A percentile compares a stretch with the other conserved stretches of the same genome.
phyloP scores from a whole-genome alignment of 2,888 invertebrate species.

The Euplexia lucipara region DNA sequence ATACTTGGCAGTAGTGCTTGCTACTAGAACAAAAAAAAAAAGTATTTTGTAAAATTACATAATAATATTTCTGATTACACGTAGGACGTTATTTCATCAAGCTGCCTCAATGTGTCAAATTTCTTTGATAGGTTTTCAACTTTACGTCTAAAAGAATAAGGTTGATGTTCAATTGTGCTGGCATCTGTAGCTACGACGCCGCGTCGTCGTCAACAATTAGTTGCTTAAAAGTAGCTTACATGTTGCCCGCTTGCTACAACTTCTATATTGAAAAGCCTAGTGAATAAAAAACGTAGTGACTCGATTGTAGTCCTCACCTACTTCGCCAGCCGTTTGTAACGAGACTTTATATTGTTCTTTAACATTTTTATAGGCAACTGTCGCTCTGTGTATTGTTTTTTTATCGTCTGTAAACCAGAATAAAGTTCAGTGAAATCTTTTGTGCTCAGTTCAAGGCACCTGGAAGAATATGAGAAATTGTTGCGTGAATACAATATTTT shows the following conservation, averaged over 20 bases:
- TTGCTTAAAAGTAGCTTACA: background rate
- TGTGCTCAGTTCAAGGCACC: background rate
- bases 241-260: constrained; percentile 6
- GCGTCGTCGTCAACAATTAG: background rate
- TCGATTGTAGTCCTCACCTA: constrained; percentile 37
- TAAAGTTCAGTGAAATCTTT: constrained; percentile 11
- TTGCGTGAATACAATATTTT: background rate
- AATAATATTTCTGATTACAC: no score
- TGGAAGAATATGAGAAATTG: background rate
- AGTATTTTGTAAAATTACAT: no score
- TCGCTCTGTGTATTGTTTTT: constrained; percentile 19
- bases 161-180: background rate
- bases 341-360: constrained; percentile 41
- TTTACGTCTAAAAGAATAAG: no score
- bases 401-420: constrained; percentile 20
- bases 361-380: constrained; percentile 43
- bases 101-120: no score
- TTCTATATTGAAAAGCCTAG: constrained; percentile 39
- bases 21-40: no score
- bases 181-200: background rate
- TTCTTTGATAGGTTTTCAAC: no score
- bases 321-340: constrained; percentile 31
- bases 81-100: no score
- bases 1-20: no score
- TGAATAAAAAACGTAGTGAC: constrained; percentile 36